Evolutionary conservation across 2,888 invertebrate genomes (phyloP).

Genomic region (Parapristionchus giblindavisi): DNA sequence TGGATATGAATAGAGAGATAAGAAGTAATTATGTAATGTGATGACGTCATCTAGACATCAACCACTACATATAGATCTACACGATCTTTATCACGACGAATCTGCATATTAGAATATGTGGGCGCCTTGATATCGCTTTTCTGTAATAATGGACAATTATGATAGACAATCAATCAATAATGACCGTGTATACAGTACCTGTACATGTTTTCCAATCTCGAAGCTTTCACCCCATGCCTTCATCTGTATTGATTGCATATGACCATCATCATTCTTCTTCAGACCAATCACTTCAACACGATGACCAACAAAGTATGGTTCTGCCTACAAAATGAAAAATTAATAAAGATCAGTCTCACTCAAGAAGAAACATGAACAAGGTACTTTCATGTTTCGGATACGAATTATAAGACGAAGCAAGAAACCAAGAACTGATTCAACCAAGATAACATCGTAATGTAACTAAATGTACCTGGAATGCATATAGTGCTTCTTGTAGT

Average conservation of each 20-base stretch:
- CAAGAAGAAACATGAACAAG: too few species aligned
- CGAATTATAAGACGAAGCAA: too few species aligned
- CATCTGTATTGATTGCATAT: conserved; percentile 44
- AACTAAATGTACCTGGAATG: conserved; percentile 76
- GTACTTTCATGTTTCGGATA: too few species aligned
- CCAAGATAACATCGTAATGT: background rate
- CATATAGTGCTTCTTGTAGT: conserved; percentile 89
- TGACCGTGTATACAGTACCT: conserved; percentile 84
- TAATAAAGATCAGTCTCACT: too few species aligned
- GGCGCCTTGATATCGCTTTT: conserved; percentile 99
- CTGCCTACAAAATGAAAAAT: conserved; percentile 80
- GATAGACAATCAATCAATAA: conserved; percentile 97
- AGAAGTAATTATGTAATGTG: conserved; percentile 6
- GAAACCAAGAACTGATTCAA: too few species aligned
- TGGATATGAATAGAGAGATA: conserved; percentile 10
- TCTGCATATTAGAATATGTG: conserved; percentile 98
- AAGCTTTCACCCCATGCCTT: conserved; percentile 83
- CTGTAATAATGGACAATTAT: conserved; percentile 75
- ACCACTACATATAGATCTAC: conserved; percentile 93
- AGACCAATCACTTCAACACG: conserved; percentile 57
- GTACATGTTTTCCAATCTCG: conserved; percentile 83
- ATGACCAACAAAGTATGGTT: conserved; percentile 67
- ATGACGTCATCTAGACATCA: conserved; percentile 79
- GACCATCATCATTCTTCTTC: conserved; percentile 41
- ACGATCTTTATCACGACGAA: conserved; percentile 75